These are phyloP conservation scores for Dinoponera quadriceps DNA, from an alignment of 1,140 invertebrate genomes.

Conservation along the genomic window DNA sequence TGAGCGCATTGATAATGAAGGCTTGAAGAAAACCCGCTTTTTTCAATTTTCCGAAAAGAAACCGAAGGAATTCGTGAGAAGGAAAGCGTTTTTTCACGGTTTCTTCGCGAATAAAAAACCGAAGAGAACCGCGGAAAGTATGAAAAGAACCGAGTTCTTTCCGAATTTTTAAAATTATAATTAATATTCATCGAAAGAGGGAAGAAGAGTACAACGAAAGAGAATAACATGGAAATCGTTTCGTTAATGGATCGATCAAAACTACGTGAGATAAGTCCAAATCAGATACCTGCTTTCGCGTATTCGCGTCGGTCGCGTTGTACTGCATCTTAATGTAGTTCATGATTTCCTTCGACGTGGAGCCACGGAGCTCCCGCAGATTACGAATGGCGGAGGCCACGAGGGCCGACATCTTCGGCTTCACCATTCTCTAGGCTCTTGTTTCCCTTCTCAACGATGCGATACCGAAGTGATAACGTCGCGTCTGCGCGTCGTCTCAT, in stretches of 20 bases:
- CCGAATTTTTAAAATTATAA: too few relatives aligned
- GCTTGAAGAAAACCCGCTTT: too few relatives aligned
- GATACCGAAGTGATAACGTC: not conserved
- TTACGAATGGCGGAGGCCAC: constrained; percentile 80
- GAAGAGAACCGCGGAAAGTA: too few relatives aligned
- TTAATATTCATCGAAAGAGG: too few relatives aligned
- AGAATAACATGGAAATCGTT: too few relatives aligned
- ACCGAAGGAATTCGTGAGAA: too few relatives aligned
- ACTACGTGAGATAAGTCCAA: not conserved
- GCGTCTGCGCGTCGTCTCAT: constrained; percentile 25
- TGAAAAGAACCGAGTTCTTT: too few relatives aligned
- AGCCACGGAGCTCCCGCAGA: constrained; percentile 79
- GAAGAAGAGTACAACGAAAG: not conserved
- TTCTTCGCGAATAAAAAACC: too few relatives aligned
- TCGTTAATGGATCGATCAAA: too few relatives aligned
- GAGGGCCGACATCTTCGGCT: constrained; percentile 78
- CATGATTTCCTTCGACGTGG: constrained; percentile 81
- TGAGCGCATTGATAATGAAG: too few relatives aligned
- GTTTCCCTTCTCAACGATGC: not conserved
- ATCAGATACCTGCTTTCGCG: constrained; percentile 77
- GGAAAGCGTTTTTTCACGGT: too few relatives aligned
- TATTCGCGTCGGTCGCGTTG: constrained; percentile 61
- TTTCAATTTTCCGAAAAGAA: too few relatives aligned
- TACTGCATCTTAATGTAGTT: constrained; percentile 81
- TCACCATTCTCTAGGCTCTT: constrained; percentile 66